Evolutionary conservation across 2,113 vertebrate species (phyloP), one percentile per base, ranked within the genome.

Genomic region (Alligator sinensis): DNA sequence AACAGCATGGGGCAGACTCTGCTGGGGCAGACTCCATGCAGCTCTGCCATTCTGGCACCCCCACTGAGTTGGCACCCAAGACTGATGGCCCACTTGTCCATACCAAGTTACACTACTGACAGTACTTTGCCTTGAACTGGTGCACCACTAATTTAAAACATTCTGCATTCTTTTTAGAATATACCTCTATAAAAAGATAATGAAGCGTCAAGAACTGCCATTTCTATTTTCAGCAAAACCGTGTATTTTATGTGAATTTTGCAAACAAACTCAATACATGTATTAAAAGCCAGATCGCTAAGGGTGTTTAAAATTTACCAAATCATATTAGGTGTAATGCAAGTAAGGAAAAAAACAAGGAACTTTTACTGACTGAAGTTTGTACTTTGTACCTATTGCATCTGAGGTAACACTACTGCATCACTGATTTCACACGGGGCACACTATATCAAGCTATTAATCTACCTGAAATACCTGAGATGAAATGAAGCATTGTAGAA

Each of bases 391-490:
- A 96, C 98, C 91, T 97, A 88, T 55, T 89, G 66, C 93, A 85
- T 22, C 92, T 96, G 97, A 97, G 97, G 97, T 97, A 97, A 97
- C 96, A 79, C 84, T 10, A 88, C 89, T 66, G 95, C 96, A 95
- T 94, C 97, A 90, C 93, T 98, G 96, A 95, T 90, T 95, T 97
- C 91, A 19, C 94, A 55, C 89, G 81, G 92, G 95, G 89, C 91
- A 97, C 5, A 82, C 6, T 95, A 87, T 97, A 96, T 97, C 97
- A 97, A 95, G 95, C 97, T 98, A 93, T 98, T 98, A 98, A 98
- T 98, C 98, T 98, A 99, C 98, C 98, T 99, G 98, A 98, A 98
- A 98, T 98, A 98, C 98, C 98, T 98, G 97, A 85, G 91, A 93
- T 80, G 95, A 97, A 97, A 94, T 93, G 97, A 97, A 98, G 97